Evolutionary conservation across 2,797 vertebrate genomes (phyloP).

Genomic region (Gallirallus australis): DNA sequence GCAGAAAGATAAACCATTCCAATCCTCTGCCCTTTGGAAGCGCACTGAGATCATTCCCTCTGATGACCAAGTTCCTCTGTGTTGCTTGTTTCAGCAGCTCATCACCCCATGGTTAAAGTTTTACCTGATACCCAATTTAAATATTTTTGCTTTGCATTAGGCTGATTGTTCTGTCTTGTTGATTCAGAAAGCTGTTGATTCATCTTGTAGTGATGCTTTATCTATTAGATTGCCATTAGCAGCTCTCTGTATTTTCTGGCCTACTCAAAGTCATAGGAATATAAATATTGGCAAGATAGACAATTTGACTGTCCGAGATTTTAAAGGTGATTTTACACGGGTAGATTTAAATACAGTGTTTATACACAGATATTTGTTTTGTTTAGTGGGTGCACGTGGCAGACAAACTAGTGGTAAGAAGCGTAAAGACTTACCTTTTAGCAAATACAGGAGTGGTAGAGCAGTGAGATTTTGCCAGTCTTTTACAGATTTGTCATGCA

Average conservation of each 20-base stretch:
- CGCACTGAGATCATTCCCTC: rapidly evolving
- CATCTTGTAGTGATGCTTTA: neutral
- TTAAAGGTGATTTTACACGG: neutral
- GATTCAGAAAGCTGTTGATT: neutral
- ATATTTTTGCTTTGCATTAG: neutral
- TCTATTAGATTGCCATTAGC: neutral
- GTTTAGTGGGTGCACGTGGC: neutral
- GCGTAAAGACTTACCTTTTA: neutral
- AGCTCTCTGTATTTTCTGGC: neutral
- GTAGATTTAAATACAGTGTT: neutral
- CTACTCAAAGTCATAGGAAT: neutral
- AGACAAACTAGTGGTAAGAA: neutral
- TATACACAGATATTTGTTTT: neutral
- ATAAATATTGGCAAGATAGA: neutral
- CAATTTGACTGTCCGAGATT: neutral
- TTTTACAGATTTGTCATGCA: neutral
- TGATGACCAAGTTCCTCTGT: neutral
- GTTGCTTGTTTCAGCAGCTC: neutral
- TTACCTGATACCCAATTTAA: neutral
- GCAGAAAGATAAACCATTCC: neutral
- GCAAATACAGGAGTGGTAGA: rapidly evolving
- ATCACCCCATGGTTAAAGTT: neutral
- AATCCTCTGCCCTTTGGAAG: neutral
- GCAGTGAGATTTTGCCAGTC: neutral
- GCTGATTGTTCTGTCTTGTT: neutral